Evolutionary conservation across 2,113 vertebrate genomes (phyloP).

Genomic region (Perccottus glenii): DNA sequence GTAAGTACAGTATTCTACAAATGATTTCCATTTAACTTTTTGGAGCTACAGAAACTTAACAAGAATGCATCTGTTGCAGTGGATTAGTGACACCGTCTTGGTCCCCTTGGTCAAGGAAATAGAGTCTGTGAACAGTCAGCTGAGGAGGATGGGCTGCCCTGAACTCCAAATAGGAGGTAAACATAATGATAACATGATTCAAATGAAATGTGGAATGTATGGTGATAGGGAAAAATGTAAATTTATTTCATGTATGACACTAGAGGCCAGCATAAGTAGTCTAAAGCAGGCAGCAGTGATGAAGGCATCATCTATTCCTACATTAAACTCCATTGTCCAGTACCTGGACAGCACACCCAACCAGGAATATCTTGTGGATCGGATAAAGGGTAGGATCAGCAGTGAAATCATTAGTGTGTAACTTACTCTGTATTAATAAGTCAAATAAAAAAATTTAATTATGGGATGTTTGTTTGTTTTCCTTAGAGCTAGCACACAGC

Average conservation of each 20-base stretch:
- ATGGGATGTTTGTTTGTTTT: constrained; percentile 6
- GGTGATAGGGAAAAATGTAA: not conserved
- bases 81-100: constrained; percentile 96
- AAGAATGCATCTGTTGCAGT: constrained; percentile 74
- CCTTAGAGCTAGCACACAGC: constrained; percentile 91
- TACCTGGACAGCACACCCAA: constrained; percentile 93
- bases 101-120: constrained; percentile 91
- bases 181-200: not conserved
- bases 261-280: constrained; percentile 95
- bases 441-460: not conserved
- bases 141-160: constrained; percentile 93
- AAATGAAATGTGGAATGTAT: not conserved
- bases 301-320: constrained; percentile 90
- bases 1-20: constrained; percentile 71
- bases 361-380: constrained; percentile 94
- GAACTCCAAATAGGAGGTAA: constrained; percentile 96
- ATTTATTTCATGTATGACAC: constrained; percentile 17
- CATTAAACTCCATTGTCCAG: constrained; percentile 89
- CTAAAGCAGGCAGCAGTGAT: constrained; percentile 93
- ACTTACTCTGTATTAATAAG: not conserved
- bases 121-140: constrained; percentile 90
- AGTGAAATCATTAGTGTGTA: not conserved
- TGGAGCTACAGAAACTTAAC: not conserved
- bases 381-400: constrained; percentile 85
- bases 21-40: not conserved